Percentiles rank a stretch among this genome's conserved stretches.
These are phyloP conservation scores for Phylloscopus collybita DNA, from an alignment of 2,797 vertebrate genomes.

Conservation along the genomic window DNA sequence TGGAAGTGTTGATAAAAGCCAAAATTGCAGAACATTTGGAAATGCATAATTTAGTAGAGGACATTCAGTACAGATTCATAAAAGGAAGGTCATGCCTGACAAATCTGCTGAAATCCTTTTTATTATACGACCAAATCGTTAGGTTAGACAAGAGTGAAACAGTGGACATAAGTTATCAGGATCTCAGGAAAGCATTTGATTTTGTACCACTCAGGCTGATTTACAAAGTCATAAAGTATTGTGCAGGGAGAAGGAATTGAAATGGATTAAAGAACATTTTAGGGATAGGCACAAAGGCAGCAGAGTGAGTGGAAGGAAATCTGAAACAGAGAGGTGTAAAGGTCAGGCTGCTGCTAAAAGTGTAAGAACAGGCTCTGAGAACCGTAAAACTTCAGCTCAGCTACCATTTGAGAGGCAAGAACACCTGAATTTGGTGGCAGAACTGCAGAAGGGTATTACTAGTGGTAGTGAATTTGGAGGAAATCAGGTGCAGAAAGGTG, in stretches of 20 bases:
- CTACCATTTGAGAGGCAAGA: background rate
- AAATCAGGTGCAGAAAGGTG: background rate
- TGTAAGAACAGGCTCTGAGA: background rate
- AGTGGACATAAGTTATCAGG: constrained; percentile 66
- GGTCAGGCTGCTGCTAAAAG: background rate
- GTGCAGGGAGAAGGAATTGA: background rate
- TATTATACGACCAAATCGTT: constrained; percentile 73
- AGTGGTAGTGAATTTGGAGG: background rate
- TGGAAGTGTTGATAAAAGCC: constrained; percentile 67
- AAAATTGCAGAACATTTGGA: constrained; percentile 69
- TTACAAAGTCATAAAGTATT: constrained; percentile 68
- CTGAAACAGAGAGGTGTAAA: background rate
- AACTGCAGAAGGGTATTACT: background rate
- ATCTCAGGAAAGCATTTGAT: constrained; percentile 70
- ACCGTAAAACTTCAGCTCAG: background rate
- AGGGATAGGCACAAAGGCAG: background rate
- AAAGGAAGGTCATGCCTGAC: constrained; percentile 75
- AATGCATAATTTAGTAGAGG: constrained; percentile 76
- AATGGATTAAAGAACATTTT: constrained; percentile 47
- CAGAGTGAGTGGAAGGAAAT: background rate
- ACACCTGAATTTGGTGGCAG: background rate
- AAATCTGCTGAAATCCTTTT: constrained; percentile 75
- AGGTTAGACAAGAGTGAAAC: constrained; percentile 69
- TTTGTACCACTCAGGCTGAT: constrained; percentile 64
- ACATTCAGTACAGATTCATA: constrained; percentile 70